Evolutionary conservation across 2,888 invertebrate species (phyloP).

Genomic region (Syritta pipiens): DNA sequence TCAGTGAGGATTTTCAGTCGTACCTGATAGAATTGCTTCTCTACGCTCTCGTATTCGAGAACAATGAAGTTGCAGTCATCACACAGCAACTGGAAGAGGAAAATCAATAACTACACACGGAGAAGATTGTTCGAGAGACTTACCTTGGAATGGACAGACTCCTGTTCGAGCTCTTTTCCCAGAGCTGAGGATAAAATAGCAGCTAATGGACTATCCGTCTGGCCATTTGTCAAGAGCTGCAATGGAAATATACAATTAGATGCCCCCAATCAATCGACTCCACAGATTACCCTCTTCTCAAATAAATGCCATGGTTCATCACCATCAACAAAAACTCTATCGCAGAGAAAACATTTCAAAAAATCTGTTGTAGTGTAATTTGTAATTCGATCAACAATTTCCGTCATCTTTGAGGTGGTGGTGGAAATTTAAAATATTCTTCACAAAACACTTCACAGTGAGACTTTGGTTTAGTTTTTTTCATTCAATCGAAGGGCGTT

Average conservation of each 20-base stretch:
- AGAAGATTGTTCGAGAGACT: not conserved
- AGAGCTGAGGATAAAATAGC: slow-evolving; percentile 67
- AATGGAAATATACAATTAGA: not conserved
- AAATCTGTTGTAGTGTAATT: slow-evolving; percentile 47
- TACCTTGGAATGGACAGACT: slow-evolving; percentile 81
- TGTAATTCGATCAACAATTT: slow-evolving; percentile 37
- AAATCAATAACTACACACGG: not conserved
- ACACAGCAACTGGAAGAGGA: slow-evolving; percentile 80
- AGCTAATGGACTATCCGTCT: slow-evolving; percentile 51
- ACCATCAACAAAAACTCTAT: slow-evolving; percentile 51
- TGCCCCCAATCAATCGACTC: not conserved
- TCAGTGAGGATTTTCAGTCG: slow-evolving; percentile 81
- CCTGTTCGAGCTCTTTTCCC: slow-evolving; percentile 79
- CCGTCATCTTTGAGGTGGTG: slow-evolving; percentile 45
- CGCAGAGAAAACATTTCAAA: slow-evolving; percentile 68
- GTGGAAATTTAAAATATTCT: not conserved
- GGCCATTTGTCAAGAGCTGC: slow-evolving; percentile 49
- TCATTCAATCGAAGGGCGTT: too few relatives aligned
- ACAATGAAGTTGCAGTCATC: slow-evolving; percentile 84
- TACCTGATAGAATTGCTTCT: slow-evolving; percentile 80
- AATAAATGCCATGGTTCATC: slow-evolving; percentile 68
- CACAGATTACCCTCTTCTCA: slow-evolving; percentile 57
- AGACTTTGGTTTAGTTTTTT: too few relatives aligned
- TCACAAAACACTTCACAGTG: not conserved
- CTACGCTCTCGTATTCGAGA: slow-evolving; percentile 83